Conservation (phyloP, 2,888 invertebrate species). For the Rhagonycha lutea region DNA sequence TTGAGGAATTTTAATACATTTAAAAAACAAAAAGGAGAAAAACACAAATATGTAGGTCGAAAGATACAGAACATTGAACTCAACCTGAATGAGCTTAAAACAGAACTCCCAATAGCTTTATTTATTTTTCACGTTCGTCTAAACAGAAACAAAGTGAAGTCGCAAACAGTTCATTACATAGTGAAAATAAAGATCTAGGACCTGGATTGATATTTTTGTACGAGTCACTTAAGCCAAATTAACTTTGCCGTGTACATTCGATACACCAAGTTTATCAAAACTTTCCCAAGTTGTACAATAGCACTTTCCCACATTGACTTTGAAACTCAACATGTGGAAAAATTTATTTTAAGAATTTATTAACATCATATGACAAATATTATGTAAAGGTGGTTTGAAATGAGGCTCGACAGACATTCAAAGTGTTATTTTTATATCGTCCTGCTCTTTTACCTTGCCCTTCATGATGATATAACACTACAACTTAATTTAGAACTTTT, state of each 20-base stretch:
- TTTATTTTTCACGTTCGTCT: conserved; percentile 12
- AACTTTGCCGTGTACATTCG: background rate
- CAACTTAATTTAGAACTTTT: background rate
- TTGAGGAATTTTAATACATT: background rate
- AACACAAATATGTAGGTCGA: conserved; percentile 19
- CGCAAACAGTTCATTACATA: conserved; percentile 10
- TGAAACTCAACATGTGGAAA: background rate
- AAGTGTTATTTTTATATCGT: background rate
- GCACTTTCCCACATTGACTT: conserved; percentile 10
- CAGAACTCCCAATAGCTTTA: conserved; percentile 17
- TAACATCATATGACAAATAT: background rate
- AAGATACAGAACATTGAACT: conserved; percentile 26
- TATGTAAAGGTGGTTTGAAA: background rate
- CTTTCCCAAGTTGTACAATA: background rate
- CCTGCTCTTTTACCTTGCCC: background rate
- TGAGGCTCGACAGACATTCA: background rate
- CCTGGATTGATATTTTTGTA: conserved; percentile 9
- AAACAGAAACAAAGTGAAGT: conserved; percentile 17
- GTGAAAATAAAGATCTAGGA: conserved; percentile 17
- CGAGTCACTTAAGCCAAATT: conserved; percentile 13
- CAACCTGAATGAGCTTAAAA: conserved; percentile 23
- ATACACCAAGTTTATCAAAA: background rate
- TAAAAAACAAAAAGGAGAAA: conserved; percentile 3
- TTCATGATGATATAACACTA: background rate
- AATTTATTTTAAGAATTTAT: background rate